phyloP scores from a whole-genome alignment of 2,888 invertebrate genomes.

The Malachius bipustulatus region DNA sequence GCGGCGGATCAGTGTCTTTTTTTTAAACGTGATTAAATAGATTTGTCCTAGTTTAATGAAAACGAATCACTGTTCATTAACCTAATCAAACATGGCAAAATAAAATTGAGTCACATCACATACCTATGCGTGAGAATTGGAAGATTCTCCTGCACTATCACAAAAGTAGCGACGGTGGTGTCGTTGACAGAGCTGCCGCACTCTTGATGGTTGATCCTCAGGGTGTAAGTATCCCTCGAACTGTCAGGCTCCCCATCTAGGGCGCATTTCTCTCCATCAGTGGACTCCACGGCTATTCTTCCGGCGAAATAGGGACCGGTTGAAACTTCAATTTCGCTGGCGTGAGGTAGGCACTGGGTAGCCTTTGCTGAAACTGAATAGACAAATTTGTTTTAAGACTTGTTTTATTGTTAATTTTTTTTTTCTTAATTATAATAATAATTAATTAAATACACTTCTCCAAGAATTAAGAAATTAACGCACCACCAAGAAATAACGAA shows the following conservation, averaged over 20 bases:
- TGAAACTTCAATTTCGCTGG: constrained; percentile 71
- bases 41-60: too few relatives aligned
- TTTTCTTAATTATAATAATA: too few relatives aligned
- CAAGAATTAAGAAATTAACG: too few relatives aligned
- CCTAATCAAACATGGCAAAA: too few relatives aligned
- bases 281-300: constrained; percentile 61
- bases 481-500: too few relatives aligned
- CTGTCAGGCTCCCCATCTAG: constrained; percentile 64
- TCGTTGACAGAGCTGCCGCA: constrained; percentile 56
- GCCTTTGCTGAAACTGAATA: constrained; percentile 67
- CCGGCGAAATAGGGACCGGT: constrained; percentile 74
- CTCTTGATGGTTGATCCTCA: constrained; percentile 60
- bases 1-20: too few relatives aligned
- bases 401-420: too few relatives aligned
- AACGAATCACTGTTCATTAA: too few relatives aligned
- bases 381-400: too few relatives aligned
- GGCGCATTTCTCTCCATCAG: constrained; percentile 59
- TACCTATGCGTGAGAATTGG: constrained; percentile 67
- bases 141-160: constrained; percentile 71
- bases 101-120: too few relatives aligned
- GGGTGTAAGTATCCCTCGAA: constrained; percentile 58
- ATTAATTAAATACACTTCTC: too few relatives aligned
- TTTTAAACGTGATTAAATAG: too few relatives aligned
- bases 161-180: constrained; percentile 69
- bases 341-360: constrained; percentile 66